Evolutionary conservation across 2,888 invertebrate genomes (phyloP), one percentile per base, ranked within the genome.

Genomic region (Lochmaea capreae): DNA sequence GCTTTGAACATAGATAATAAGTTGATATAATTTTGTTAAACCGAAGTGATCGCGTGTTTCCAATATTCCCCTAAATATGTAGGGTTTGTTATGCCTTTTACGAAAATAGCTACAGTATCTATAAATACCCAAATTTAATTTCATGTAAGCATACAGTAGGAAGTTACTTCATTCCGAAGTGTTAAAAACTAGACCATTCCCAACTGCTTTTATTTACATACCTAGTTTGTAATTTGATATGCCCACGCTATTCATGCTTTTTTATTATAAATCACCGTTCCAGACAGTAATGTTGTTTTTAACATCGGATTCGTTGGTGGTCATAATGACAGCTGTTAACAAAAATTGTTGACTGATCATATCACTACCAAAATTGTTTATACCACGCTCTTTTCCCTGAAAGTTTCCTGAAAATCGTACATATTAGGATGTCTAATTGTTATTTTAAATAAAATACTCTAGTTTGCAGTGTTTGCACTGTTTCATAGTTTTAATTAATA

Each of bases 111-210:
- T 76, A 70, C 77, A 75, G 76, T 76, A 68, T 79, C 82, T 81
- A 83, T 80, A 83, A 83, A 83, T 82, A 83, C 75, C 75, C 61
- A 78, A 81, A 82, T 81, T 79, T 78, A 81, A 80, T 80, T 79
- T 80, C 80, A 80, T 80, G 80, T 80, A 74, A 81, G 82, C 81
- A 67, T 77, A 75, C 79, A 81, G 78, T 81, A 83, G 83, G 82
- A 82, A 83, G 81, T 81, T 79, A 79, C 76, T 80, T 79, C 78
- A 78, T 79, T 77, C 75, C 71, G 71, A 66, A 66, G 43, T 78
- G 76, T 72, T 75, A 77, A 75, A 78, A 71, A 71, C 43, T 71
- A 71, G 71, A 71, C 33, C 65, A 65, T 71, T 65, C 46, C 58
- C 39, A 42, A 33, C 42, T 66, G 33, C 46, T 65, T 71, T 65